phyloP scores from a whole-genome alignment of 2,888 invertebrate species.

The Cerceris ruficornis region DNA sequence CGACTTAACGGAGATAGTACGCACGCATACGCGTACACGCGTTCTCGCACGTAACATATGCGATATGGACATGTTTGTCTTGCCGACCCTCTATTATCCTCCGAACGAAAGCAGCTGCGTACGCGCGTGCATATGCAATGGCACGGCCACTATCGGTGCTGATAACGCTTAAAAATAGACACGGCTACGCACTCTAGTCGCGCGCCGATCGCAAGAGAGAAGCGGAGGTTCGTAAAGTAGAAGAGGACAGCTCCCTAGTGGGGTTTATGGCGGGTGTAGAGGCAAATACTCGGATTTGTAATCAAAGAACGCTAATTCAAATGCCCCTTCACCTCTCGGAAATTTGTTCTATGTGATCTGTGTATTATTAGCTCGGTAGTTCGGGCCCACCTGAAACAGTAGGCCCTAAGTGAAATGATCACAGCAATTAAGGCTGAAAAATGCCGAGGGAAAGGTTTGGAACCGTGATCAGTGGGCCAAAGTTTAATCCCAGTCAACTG shows the following conservation, averaged over 20 bases:
- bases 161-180: conserved; percentile 50
- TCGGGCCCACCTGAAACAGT: no score
- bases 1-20: not conserved
- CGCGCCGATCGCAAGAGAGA: conserved; percentile 24
- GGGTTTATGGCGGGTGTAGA: no score
- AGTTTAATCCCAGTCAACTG: no score
- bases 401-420: no score
- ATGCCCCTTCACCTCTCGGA: no score
- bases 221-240: conserved; percentile 34
- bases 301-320: no score
- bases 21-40: not conserved
- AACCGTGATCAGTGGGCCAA: no score
- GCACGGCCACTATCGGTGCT: conserved; percentile 38
- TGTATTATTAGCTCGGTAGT: no score
- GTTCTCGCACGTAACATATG: conserved; percentile 6
- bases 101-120: conserved; percentile 43
- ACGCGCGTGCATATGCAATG: conserved; percentile 14
- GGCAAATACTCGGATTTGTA: no score
- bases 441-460: no score
- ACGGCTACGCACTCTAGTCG: not conserved
- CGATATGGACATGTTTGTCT: conserved; percentile 32
- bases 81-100: conserved; percentile 30
- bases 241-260: not conserved
- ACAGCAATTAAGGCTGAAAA: no score
- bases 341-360: no score